Base-by-base conservation (phyloP, 2,797 vertebrate species). In the Catamblyrhynchus diadema region DNA sequence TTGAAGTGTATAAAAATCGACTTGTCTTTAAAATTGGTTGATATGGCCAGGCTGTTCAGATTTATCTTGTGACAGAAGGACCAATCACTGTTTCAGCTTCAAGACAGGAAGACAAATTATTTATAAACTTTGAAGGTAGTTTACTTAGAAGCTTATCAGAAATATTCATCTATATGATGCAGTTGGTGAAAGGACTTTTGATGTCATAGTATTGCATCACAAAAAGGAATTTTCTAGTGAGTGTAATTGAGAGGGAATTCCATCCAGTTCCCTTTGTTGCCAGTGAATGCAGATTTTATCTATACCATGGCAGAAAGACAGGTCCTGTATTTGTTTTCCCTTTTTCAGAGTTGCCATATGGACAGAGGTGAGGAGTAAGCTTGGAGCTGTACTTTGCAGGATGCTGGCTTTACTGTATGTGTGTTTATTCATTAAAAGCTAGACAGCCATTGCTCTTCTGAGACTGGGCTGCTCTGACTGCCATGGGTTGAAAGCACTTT, bases 331-430 rank as follows among this genome's bases (percentile, higher is more conserved):
- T 66, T 77, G 28, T 62, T 54, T 75, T 69, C 20, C 47, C 18
- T 75, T 81, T 70, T 33, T 30, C 4, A 7, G 60, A 44, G 24
- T 37, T 75, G 35, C n/a, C 6, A 3, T 22, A 22, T 60, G 77
- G 14, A 42, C 42, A 24, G 4, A 37, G 41, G 39, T 81, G n/a
- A 66, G 37, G 25, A 88, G 35, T 41, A 47, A 51, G 9, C 59
- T 74, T 66, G 69, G 25, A 21, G 20, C 69, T 1, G 0, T 53
- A 7, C 25, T 61, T 51, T 12, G 45, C 24, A 16, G 23, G 21
- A 3, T 54, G 32, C 30, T 86, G 50, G 6, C 39, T 72, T 65
- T 37, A 10, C 33, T 61, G 22, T n/a, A 24, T 0, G 0, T 0
- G 0, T 32, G 32, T 53, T 88, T 57, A 8, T 88, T 86, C 30